Evolutionary conservation across 2,888 invertebrate species (phyloP).

Genomic region (Griposia aprilina): DNA sequence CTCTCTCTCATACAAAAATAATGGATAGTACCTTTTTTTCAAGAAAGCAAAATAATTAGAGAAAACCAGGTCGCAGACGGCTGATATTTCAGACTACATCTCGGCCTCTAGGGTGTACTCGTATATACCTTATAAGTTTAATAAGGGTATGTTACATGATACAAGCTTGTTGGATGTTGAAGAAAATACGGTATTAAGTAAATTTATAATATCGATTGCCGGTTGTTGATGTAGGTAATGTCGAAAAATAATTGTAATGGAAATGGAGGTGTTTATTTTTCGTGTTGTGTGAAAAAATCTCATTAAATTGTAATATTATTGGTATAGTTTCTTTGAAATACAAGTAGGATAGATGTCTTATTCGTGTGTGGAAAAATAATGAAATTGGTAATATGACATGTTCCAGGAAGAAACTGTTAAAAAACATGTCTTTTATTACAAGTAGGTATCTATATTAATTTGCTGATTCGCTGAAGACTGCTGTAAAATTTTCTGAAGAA

Average conservation of each 20-base stretch:
- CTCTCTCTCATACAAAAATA: not conserved
- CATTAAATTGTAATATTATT: not conserved
- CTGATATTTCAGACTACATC: conserved; percentile 48
- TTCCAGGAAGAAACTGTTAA: not conserved
- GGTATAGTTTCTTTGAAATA: not conserved
- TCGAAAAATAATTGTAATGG: not conserved
- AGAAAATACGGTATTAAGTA: conserved; percentile 15
- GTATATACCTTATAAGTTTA: conserved; percentile 27
- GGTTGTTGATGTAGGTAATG: not conserved
- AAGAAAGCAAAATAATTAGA: conserved; percentile 42
- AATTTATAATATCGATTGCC: conserved; percentile 30
- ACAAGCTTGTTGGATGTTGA: conserved; percentile 16
- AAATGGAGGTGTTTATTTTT: not conserved
- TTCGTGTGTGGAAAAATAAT: not conserved
- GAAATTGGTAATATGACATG: too few species aligned
- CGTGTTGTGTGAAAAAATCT: not conserved
- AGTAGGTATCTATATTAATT: too few species aligned
- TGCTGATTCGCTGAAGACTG: too few species aligned
- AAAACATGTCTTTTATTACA: not conserved
- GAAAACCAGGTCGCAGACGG: conserved; percentile 1
- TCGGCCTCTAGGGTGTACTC: conserved; percentile 20
- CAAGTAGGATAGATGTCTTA: too few species aligned
- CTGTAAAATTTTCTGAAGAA: not conserved
- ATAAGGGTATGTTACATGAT: conserved; percentile 35
- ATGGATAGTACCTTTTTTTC: not conserved